Conservation (phyloP, 2,888 invertebrate species). For the Limnephilus lunatus region DNA sequence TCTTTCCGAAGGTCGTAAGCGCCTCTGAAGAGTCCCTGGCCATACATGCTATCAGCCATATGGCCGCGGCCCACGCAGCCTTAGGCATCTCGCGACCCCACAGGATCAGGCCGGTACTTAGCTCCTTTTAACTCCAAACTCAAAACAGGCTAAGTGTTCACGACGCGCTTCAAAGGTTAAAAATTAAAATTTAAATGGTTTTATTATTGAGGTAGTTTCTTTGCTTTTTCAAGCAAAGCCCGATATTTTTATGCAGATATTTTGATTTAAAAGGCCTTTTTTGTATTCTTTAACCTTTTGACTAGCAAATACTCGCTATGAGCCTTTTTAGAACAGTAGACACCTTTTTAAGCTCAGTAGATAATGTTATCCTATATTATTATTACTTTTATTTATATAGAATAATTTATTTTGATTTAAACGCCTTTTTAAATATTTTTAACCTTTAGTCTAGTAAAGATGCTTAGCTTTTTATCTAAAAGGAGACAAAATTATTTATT, state of each 20-base stretch:
- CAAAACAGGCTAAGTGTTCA: background rate
- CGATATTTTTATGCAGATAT: no score
- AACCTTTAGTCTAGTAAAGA: background rate
- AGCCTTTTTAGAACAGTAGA: no score
- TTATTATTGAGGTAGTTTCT: no score
- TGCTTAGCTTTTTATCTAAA: background rate
- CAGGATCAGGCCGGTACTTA: constrained; percentile 58
- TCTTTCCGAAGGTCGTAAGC: constrained; percentile 84
- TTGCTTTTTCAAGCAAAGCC: no score
- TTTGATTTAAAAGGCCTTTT: no score
- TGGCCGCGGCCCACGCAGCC: constrained; percentile 72
- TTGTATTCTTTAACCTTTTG: no score
- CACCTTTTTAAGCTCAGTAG: background rate
- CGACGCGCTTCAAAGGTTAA: no score
- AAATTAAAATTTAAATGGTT: no score
- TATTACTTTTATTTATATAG: background rate
- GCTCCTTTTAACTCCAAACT: background rate
- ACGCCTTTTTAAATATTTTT: background rate
- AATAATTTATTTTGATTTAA: background rate
- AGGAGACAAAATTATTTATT: background rate
- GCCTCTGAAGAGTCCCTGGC: constrained; percentile 78
- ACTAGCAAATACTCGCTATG: no score
- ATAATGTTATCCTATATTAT: background rate
- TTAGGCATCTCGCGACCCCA: constrained; percentile 64
- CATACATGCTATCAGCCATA: constrained; percentile 73